These are phyloP conservation scores for Cololabis saira DNA, from an alignment of 2,113 vertebrate genomes.

Conservation along the genomic window DNA sequence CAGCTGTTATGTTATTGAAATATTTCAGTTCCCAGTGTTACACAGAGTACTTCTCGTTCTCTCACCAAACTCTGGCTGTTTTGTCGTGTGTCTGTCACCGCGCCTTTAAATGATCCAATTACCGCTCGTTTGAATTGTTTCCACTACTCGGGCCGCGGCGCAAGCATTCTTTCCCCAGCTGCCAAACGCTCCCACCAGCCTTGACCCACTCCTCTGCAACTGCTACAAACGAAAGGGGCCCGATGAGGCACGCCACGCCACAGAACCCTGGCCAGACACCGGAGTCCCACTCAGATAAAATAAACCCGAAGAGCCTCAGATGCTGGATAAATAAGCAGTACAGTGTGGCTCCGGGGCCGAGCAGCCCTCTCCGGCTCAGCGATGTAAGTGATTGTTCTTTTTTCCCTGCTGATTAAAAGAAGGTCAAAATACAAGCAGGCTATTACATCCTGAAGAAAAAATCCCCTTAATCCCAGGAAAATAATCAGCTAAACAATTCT, in stretches of 20 bases:
- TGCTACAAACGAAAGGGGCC: conserved; percentile 44
- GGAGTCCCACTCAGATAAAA: conserved; percentile 78
- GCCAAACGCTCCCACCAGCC: conserved; percentile 15
- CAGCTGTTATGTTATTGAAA: not conserved
- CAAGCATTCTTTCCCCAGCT: conserved; percentile 2
- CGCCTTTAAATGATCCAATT: conserved; percentile 61
- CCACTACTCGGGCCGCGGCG: conserved; percentile 35
- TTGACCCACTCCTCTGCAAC: conserved; percentile 52
- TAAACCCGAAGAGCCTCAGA: conserved; percentile 71
- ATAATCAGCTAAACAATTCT: conserved; percentile 72
- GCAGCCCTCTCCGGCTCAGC: conserved; percentile 34
- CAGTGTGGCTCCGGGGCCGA: conserved; percentile 43
- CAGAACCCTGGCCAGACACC: conserved; percentile 55
- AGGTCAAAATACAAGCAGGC: conserved; percentile 70
- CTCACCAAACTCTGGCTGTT: conserved; percentile 3
- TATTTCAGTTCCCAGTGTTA: conserved; percentile 16
- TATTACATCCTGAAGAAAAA: conserved; percentile 71
- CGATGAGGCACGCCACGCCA: conserved; percentile 16
- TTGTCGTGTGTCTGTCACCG: conserved; percentile 41
- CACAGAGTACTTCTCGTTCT: not conserved
- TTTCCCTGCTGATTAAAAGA: conserved; percentile 76
- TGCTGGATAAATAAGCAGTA: conserved; percentile 77
- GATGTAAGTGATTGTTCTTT: conserved; percentile 75
- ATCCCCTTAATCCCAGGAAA: conserved; percentile 76
- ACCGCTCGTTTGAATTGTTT: conserved; percentile 46